Evolutionary conservation across 2,797 vertebrate species (phyloP).

Genomic region (Ctenochaetus hawaiiensis): DNA sequence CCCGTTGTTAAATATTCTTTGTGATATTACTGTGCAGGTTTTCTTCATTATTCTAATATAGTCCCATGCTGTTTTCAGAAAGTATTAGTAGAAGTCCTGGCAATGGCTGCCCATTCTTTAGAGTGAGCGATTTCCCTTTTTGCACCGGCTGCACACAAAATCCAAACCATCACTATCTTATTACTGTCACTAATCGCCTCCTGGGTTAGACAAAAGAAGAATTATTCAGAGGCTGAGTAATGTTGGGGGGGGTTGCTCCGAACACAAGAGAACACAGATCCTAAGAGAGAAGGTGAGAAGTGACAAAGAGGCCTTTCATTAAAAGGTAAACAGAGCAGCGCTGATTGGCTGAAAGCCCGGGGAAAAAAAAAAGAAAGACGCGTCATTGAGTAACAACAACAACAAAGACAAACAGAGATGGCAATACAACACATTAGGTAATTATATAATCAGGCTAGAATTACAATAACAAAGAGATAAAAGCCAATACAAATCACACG

Average conservation of each 20-base stretch:
- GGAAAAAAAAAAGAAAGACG: conserved; percentile 9
- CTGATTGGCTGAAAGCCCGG: conserved; percentile 33
- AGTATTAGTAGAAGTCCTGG: conserved; percentile 21
- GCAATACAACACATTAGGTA: conserved; percentile 32
- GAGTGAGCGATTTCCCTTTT: conserved; percentile 43
- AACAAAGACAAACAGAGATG: conserved; percentile 36
- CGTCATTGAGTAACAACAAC: not conserved
- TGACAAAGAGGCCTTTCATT: conserved; percentile 57
- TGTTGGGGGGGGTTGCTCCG: conserved; percentile 6
- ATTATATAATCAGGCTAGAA: conserved; percentile 41
- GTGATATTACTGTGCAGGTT: conserved; percentile 1
- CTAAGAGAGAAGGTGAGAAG: conserved; percentile 44
- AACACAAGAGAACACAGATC: conserved; percentile 45
- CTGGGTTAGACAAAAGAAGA: conserved; percentile 53
- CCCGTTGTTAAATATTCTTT: conserved; percentile 1
- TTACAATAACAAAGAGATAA: conserved; percentile 50
- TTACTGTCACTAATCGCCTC: conserved; percentile 54
- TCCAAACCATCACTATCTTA: conserved; percentile 49
- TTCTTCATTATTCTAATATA: not conserved
- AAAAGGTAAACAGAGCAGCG: conserved; percentile 36
- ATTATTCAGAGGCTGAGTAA: conserved; percentile 72
- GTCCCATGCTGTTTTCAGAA: conserved; percentile 41
- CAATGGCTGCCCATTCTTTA: conserved; percentile 58
- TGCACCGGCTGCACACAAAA: conserved; percentile 39
- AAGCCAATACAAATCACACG: conserved; percentile 24